phyloP scores from a whole-genome alignment of 2,888 invertebrate genomes.

The Tetragonula carbonaria region DNA sequence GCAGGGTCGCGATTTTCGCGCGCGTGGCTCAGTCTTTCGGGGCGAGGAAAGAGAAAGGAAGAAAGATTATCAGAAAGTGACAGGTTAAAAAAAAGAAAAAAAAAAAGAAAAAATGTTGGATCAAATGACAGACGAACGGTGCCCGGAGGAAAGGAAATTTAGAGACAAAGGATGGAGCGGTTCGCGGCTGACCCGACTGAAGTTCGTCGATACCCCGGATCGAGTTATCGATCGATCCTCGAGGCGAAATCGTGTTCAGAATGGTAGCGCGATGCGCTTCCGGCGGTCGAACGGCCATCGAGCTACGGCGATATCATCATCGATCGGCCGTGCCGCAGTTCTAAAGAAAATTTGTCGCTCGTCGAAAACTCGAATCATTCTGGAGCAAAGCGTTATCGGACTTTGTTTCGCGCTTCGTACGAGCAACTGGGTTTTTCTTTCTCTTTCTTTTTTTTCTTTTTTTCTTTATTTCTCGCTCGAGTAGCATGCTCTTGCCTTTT shows the following conservation, averaged over 20 bases:
- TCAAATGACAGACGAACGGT: slow-evolving; percentile 64
- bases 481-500: background rate
- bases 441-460: background rate
- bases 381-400: slow-evolving; percentile 15
- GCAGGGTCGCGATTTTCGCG: slow-evolving; percentile 19
- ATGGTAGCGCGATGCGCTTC: background rate
- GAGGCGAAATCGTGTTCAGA: slow-evolving; percentile 17
- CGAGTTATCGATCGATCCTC: slow-evolving; percentile 53
- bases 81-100: too few species aligned
- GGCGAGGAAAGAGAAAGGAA: background rate
- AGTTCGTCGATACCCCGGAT: slow-evolving; percentile 63
- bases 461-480: background rate
- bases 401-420: slow-evolving; percentile 7
- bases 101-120: slow-evolving; percentile 42
- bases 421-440: background rate
- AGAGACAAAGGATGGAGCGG: slow-evolving; percentile 79
- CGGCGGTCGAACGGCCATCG: background rate
- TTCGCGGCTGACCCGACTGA: slow-evolving; percentile 66
- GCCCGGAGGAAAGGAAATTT: slow-evolving; percentile 69
- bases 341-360: slow-evolving; percentile 21
- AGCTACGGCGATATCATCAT: background rate
- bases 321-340: slow-evolving; percentile 2
- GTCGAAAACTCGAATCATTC: slow-evolving; percentile 12
- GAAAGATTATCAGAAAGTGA: slow-evolving; percentile 36
- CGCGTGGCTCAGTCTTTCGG: slow-evolving; percentile 48